Evolutionary conservation across 2,797 vertebrate genomes (phyloP).

Genomic region (Ambastaia sidthimunki): DNA sequence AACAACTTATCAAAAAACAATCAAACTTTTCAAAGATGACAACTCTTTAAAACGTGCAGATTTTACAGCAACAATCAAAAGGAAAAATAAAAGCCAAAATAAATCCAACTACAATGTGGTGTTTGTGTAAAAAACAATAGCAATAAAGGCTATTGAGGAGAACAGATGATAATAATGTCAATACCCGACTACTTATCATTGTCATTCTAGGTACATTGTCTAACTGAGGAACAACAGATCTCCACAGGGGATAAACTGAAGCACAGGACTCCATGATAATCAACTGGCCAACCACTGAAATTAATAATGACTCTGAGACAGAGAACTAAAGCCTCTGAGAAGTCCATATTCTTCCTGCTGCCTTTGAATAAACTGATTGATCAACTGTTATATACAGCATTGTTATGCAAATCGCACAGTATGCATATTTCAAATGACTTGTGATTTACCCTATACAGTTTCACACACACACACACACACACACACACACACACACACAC

Average conservation of each 20-base stretch:
- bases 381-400: neutral
- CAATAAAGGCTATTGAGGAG: neutral
- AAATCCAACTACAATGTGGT: constrained; percentile 1
- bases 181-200: constrained; percentile 49
- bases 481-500: too few relatives aligned
- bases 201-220: constrained; percentile 37
- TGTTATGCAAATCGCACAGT: neutral
- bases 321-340: constrained; percentile 20
- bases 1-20: too few relatives aligned
- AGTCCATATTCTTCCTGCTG: neutral
- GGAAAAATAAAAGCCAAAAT: too few relatives aligned
- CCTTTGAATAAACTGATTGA: constrained; percentile 2
- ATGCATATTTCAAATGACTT: neutral
- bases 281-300: constrained; percentile 33
- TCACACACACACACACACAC: neutral
- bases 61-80: too few relatives aligned
- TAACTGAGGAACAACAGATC: constrained; percentile 34
- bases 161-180: constrained; percentile 29
- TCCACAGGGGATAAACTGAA: constrained; percentile 37
- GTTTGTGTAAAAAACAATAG: constrained; percentile 15
- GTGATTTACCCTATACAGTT: neutral
- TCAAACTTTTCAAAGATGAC: too few relatives aligned
- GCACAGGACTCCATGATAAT: constrained; percentile 33
- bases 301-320: constrained; percentile 38
- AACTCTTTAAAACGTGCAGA: too few relatives aligned